Percentiles rank a stretch among this genome's conserved stretches.
phyloP scores from a whole-genome alignment of 2,797 vertebrate species.

The Molossus alvarezi region DNA sequence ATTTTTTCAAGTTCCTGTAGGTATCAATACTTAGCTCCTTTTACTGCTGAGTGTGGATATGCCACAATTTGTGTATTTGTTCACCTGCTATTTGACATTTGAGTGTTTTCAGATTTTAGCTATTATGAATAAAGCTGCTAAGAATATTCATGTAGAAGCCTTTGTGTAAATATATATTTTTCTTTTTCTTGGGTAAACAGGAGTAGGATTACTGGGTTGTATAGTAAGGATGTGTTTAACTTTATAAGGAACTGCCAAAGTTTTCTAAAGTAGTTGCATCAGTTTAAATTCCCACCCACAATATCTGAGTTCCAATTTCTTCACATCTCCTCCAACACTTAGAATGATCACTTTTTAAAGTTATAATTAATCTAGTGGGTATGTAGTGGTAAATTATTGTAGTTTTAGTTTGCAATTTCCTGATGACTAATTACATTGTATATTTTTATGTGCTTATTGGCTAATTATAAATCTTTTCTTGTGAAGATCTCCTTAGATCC shows the following conservation, averaged over 20 bases:
- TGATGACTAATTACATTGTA: neutral
- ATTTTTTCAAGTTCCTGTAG: neutral
- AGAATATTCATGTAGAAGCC: conserved; percentile 10
- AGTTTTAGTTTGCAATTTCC: neutral
- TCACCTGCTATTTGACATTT: conserved; percentile 39
- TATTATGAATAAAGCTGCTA: neutral
- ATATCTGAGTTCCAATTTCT: neutral
- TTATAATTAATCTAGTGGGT: neutral
- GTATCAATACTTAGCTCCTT: neutral
- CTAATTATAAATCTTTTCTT: conserved; percentile 30
- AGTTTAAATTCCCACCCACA: neutral
- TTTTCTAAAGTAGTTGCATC: conserved; percentile 45
- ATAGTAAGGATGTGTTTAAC: neutral
- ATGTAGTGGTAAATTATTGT: conserved; percentile 7
- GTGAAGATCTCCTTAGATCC: conserved; percentile 41
- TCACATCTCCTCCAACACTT: conserved; percentile 37
- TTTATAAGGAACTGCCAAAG: conserved; percentile 27
- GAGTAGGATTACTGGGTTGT: conserved; percentile 1
- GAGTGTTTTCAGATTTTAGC: conserved; percentile 48
- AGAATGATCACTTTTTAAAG: conserved; percentile 36
- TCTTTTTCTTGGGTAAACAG: conserved; percentile 29
- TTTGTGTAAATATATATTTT: conserved; percentile 47
- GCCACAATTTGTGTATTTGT: conserved; percentile 31
- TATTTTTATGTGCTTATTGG: conserved; percentile 22
- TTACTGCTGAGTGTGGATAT: neutral